phyloP scores from a whole-genome alignment of 2,113 vertebrate genomes.

The Manacus vitellinus region DNA sequence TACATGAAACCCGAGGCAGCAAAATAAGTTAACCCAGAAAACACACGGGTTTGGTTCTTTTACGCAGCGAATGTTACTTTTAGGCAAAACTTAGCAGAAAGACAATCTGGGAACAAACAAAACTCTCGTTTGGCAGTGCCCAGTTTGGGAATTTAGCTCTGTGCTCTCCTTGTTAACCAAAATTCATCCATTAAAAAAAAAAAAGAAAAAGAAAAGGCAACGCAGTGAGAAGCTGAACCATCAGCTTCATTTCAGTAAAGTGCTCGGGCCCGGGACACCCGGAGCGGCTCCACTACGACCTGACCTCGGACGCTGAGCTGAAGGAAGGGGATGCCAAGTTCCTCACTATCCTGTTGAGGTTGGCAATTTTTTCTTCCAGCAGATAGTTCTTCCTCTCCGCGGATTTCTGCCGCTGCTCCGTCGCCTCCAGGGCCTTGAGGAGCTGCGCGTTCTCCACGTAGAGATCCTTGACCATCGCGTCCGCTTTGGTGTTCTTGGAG shows the following conservation, averaged over 20 bases:
- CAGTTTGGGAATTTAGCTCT: background rate
- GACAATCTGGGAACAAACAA: background rate
- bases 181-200: background rate
- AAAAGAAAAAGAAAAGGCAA: constrained; percentile 32
- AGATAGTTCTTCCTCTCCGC: constrained; percentile 92
- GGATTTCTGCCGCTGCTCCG: constrained; percentile 85
- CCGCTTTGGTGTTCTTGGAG: constrained; percentile 85
- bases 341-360: constrained; percentile 88
- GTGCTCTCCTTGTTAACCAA: background rate
- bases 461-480: constrained; percentile 86
- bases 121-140: constrained; percentile 14
- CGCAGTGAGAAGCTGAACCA: constrained; percentile 30
- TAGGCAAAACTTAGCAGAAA: constrained; percentile 20
- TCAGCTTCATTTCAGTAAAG: constrained; percentile 59
- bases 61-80: background rate
- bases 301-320: constrained; percentile 64
- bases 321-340: constrained; percentile 81
- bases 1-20: background rate
- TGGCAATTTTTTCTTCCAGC: constrained; percentile 92
- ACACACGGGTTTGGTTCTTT: background rate
- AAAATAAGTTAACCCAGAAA: background rate
- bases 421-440: constrained; percentile 87
- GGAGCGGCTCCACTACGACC: constrained; percentile 61
- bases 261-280: background rate
- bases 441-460: constrained; percentile 92